These are phyloP conservation scores for Drosophila leontia DNA, from an alignment of 1,140 invertebrate genomes.

Conservation along the genomic window DNA sequence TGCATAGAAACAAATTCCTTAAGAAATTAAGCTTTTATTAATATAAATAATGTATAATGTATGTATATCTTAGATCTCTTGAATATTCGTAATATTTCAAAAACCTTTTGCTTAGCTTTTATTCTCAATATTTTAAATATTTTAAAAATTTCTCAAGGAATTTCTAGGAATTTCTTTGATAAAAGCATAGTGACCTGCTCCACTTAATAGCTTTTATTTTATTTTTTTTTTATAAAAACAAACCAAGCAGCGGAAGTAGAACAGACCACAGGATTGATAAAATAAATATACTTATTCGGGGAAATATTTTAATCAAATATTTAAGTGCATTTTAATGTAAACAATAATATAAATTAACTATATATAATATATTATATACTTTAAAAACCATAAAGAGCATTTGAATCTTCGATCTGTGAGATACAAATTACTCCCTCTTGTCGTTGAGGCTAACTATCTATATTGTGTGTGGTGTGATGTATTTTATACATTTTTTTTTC, in stretches of 20 bases:
- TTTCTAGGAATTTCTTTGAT: neutral
- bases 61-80: too few species aligned
- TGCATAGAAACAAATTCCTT: neutral
- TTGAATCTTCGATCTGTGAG: neutral
- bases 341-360: neutral
- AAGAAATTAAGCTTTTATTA: neutral
- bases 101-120: too few species aligned
- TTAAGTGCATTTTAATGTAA: neutral
- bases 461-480: constrained; percentile 6
- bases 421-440: neutral
- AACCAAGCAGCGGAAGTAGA: neutral
- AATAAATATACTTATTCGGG: neutral
- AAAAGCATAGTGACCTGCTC: neutral
- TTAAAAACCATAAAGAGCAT: neutral
- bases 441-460: constrained; percentile 13
- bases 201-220: neutral
- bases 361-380: neutral
- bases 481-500: constrained; percentile 64
- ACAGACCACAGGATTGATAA: neutral
- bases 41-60: too few species aligned
- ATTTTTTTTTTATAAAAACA: neutral
- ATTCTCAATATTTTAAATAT: too few species aligned
- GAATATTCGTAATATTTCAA: too few species aligned
- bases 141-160: neutral
- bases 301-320: neutral